Conservation (phyloP, 2,113 vertebrate species). For the Brachyhypopomus gauderio region DNA sequence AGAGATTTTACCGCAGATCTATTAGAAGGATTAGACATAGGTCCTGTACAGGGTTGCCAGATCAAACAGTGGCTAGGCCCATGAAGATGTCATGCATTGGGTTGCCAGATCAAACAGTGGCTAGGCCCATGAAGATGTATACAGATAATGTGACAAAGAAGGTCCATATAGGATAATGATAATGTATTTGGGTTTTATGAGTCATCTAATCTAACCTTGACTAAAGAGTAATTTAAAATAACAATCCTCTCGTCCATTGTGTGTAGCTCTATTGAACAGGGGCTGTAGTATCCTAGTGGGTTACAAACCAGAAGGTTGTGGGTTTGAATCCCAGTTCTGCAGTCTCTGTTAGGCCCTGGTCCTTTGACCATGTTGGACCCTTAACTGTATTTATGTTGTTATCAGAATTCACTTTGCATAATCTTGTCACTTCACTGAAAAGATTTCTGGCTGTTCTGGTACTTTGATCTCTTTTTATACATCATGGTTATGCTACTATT, state of each 20-base stretch:
- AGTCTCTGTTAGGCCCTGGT: too few species aligned
- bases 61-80: slow-evolving; percentile 20
- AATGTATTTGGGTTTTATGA: slow-evolving; percentile 26
- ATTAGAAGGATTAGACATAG: slow-evolving; percentile 23
- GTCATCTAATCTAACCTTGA: slow-evolving; percentile 27
- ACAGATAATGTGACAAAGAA: slow-evolving; percentile 30
- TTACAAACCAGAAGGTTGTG: too few species aligned
- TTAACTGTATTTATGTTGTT: too few species aligned
- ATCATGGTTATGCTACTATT: too few species aligned
- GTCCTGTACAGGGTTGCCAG: slow-evolving; percentile 10
- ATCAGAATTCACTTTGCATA: too few species aligned
- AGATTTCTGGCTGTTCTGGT: too few species aligned
- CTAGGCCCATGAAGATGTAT: slow-evolving; percentile 13
- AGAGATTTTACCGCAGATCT: slow-evolving; percentile 21
- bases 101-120: slow-evolving; percentile 39
- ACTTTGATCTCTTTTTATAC: background rate
- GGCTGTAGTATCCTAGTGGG: too few species aligned
- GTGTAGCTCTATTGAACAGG: background rate
- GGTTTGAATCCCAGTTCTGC: too few species aligned
- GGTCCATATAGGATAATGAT: background rate
- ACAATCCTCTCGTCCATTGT: background rate
- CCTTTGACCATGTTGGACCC: too few species aligned
- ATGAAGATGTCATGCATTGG: slow-evolving; percentile 10
- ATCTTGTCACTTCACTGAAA: too few species aligned
- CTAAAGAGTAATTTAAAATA: slow-evolving; percentile 14